Percentiles rank a stretch among this genome's conserved stretches.
Conservation (phyloP, 2,888 invertebrate genomes). For the Neria commutata region DNA sequence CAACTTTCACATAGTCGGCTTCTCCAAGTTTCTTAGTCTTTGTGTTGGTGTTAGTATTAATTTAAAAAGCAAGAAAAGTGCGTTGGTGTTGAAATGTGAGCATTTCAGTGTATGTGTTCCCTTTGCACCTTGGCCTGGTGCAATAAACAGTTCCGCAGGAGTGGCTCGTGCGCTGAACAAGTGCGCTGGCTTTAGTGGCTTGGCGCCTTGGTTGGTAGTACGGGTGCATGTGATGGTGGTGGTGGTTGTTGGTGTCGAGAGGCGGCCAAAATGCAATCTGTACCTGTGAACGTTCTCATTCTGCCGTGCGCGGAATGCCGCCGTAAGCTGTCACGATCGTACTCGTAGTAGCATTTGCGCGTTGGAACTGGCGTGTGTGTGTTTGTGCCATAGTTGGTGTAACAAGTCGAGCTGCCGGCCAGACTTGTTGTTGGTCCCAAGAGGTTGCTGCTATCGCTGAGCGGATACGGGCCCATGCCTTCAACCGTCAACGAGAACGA, state of each 20-base stretch:
- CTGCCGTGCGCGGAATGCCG: conserved; percentile 63
- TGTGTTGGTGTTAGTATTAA: too few species aligned
- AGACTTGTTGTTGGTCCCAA: conserved; percentile 60
- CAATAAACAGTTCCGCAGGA: too few species aligned
- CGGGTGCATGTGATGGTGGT: conserved; percentile 8
- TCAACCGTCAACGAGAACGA: conserved; percentile 63
- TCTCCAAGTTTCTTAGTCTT: too few species aligned
- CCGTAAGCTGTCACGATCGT: conserved; percentile 60
- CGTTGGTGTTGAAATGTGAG: too few species aligned
- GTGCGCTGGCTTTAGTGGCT: too few species aligned
- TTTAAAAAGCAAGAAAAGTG: too few species aligned
- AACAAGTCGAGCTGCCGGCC: conserved; percentile 55
- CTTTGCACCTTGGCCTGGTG: too few species aligned
- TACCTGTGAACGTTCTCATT: conserved; percentile 60
- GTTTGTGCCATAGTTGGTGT: conserved; percentile 62
- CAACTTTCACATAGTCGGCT: too few species aligned
- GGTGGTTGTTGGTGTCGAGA: conserved; percentile 1
- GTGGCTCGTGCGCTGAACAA: too few species aligned
- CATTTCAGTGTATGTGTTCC: too few species aligned
- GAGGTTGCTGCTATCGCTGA: conserved; percentile 62
- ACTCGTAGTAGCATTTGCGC: conserved; percentile 61
- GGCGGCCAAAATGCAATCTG: conserved; percentile 27
- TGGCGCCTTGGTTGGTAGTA: too few species aligned
- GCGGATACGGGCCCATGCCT: conserved; percentile 63
- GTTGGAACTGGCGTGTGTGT: conserved; percentile 61